Conservation (phyloP, 2,113 vertebrate genomes). For the Glaucomys volans region DNA sequence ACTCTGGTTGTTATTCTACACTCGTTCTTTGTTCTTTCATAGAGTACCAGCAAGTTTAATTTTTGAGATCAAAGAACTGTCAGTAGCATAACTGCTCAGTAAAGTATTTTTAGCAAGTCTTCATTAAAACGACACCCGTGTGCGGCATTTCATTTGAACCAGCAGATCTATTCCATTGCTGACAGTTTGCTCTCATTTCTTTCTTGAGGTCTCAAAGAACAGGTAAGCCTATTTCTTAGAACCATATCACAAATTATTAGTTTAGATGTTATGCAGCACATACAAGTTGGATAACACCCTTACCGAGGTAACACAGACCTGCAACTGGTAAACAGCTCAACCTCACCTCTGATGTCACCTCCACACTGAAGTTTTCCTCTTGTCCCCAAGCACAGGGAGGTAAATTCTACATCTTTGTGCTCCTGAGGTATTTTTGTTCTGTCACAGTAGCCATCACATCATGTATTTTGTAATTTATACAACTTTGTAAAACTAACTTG, state of each 20-base stretch:
- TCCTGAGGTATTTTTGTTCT: neutral
- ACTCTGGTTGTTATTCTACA: conserved; percentile 65
- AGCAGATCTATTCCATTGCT: conserved; percentile 30
- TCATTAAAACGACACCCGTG: conserved; percentile 29
- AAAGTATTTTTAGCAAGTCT: conserved; percentile 67
- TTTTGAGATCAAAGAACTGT: conserved; percentile 76
- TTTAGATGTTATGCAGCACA: neutral
- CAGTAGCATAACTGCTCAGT: conserved; percentile 68
- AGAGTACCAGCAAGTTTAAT: conserved; percentile 60
- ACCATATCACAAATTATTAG: neutral
- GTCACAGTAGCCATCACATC: neutral
- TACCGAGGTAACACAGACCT: neutral
- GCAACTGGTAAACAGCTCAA: neutral
- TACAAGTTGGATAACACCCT: neutral
- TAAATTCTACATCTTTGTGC: neutral
- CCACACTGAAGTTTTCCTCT: neutral
- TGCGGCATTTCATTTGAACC: conserved; percentile 43
- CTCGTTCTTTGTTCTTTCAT: conserved; percentile 67
- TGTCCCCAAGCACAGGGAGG: neutral
- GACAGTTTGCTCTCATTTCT: neutral
- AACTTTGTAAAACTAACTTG: neutral
- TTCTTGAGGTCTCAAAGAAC: conserved; percentile 25
- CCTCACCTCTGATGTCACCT: neutral
- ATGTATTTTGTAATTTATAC: neutral
- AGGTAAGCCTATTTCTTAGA: conserved; percentile 36